phyloP scores from a whole-genome alignment of 2,113 vertebrate species.

The Syngnathus scovelli region DNA sequence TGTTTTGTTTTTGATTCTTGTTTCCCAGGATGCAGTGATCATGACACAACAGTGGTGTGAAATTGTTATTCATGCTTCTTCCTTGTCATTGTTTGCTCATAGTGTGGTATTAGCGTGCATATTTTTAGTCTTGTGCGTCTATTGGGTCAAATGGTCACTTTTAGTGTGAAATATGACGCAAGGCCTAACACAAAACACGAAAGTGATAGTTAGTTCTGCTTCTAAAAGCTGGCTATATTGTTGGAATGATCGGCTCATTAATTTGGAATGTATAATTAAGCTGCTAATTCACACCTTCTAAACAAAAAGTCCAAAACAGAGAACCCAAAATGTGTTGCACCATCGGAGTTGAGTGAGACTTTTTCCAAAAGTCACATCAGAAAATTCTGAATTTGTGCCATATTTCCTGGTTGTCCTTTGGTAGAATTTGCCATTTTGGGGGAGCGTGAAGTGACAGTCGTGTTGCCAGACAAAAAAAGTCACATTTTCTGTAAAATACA shows the following conservation, averaged over 20 bases:
- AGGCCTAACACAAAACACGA: not conserved
- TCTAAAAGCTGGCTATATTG: not conserved
- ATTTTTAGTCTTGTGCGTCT: not conserved
- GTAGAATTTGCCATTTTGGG: not conserved
- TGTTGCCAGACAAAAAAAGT: not conserved
- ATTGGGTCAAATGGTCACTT: not conserved
- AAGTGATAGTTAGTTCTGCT: not conserved
- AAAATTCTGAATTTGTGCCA: not conserved
- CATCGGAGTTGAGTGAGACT: not conserved
- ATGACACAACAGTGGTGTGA: not conserved
- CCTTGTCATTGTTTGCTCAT: slow-evolving; percentile 2
- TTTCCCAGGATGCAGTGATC: not conserved
- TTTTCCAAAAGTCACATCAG: not conserved
- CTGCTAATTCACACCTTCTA: not conserved
- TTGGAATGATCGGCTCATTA: not conserved
- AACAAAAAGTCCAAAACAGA: not conserved
- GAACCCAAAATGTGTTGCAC: too few species aligned
- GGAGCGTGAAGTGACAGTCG: not conserved
- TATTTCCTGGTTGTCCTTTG: not conserved
- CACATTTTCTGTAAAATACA: too few species aligned
- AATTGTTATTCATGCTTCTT: not conserved
- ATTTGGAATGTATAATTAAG: not conserved
- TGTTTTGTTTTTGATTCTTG: not conserved
- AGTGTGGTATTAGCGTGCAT: not conserved
- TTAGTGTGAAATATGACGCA: not conserved